These are phyloP conservation scores for Himalopsyche kuldschensis DNA, from an alignment of 2,888 invertebrate species.

Conservation along the genomic window DNA sequence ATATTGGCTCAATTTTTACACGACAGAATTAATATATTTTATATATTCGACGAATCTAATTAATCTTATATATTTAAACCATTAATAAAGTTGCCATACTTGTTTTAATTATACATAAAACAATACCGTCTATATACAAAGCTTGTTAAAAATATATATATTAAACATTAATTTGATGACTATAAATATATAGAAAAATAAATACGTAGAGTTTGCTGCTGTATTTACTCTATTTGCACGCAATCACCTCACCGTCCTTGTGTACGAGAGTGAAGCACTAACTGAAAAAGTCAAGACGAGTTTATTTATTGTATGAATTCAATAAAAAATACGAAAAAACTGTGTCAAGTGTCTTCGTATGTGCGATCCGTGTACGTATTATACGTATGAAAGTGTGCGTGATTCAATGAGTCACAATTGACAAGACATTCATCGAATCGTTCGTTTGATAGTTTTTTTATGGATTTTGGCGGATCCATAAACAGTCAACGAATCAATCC, in stretches of 20 bases:
- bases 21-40: neutral
- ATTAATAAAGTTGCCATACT: conserved; percentile 9
- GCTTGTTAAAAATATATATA: neutral
- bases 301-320: neutral
- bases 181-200: neutral
- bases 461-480: conserved; percentile 38
- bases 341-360: conserved; percentile 16
- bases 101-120: neutral
- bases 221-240: neutral
- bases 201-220: neutral
- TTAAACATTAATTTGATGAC: neutral
- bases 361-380: neutral
- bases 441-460: neutral
- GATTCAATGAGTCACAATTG: conserved; percentile 1
- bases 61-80: neutral
- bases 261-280: neutral
- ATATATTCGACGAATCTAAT: neutral
- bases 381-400: neutral
- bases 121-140: neutral
- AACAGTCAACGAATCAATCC: neutral
- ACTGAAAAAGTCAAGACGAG: conserved; percentile 24
- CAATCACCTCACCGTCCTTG: conserved; percentile 16
- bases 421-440: neutral
- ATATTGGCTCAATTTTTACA: neutral
- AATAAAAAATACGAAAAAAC: conserved; percentile 5